Percentiles rank a stretch among this genome's conserved stretches.
Evolutionary conservation across 2,113 vertebrate genomes (phyloP).

Genomic region (Archocentrus centrarchus): DNA sequence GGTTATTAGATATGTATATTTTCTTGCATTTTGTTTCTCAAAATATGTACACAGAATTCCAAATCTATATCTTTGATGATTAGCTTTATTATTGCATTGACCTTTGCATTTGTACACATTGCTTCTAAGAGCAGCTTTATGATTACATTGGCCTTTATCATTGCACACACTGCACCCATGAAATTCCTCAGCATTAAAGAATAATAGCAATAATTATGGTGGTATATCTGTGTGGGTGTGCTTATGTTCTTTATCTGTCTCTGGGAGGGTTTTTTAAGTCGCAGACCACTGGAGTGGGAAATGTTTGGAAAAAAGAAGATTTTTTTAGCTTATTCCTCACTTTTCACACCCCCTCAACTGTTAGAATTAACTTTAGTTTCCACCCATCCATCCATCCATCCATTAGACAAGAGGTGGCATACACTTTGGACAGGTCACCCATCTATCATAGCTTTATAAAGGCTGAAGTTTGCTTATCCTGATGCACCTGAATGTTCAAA

Average conservation of each 20-base stretch:
- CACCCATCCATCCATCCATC: background rate
- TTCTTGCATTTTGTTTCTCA: background rate
- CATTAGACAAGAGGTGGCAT: background rate
- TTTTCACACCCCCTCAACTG: background rate
- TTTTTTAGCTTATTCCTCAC: background rate
- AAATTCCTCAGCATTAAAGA: background rate
- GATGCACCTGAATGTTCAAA: background rate
- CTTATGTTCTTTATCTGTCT: background rate
- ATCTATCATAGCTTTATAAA: background rate
- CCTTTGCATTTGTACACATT: background rate
- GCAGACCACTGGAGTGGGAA: background rate
- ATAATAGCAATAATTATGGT: background rate
- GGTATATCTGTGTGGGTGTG: background rate
- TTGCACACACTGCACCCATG: background rate
- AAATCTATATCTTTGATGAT: background rate
- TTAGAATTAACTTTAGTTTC: background rate
- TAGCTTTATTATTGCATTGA: background rate
- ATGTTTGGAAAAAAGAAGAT: background rate
- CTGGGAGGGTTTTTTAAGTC: background rate
- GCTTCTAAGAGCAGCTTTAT: background rate
- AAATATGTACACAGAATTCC: background rate
- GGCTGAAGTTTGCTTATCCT: background rate
- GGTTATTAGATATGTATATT: background rate
- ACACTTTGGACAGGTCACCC: background rate
- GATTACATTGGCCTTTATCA: background rate